phyloP scores from a whole-genome alignment of 2,113 vertebrate genomes.

The Ranitomeya imitator region DNA sequence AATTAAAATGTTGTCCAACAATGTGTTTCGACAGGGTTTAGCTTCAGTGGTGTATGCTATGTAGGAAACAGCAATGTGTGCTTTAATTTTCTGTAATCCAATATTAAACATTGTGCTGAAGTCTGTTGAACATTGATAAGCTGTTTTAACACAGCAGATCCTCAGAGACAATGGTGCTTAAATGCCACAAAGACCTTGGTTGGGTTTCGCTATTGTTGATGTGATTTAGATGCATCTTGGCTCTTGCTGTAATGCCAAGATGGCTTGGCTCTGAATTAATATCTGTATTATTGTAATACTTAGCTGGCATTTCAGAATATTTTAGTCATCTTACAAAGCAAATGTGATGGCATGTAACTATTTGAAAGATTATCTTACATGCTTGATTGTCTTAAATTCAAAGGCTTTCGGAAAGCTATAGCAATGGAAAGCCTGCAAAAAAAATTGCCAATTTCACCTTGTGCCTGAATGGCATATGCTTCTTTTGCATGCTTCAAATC shows the following conservation, averaged over 20 bases:
- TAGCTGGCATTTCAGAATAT: slow-evolving; percentile 49
- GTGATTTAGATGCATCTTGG: slow-evolving; percentile 64
- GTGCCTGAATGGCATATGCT: slow-evolving; percentile 13
- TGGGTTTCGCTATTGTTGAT: slow-evolving; percentile 66
- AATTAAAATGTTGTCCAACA: slow-evolving; percentile 55
- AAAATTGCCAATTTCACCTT: slow-evolving; percentile 40
- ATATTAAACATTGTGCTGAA: slow-evolving; percentile 71
- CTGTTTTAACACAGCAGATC: slow-evolving; percentile 62
- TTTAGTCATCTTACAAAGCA: slow-evolving; percentile 51
- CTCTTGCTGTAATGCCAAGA: slow-evolving; percentile 59
- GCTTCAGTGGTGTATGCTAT: slow-evolving; percentile 64
- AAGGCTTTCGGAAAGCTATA: neutral
- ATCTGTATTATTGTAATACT: slow-evolving; percentile 60
- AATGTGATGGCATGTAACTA: slow-evolving; percentile 49
- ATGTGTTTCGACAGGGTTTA: slow-evolving; percentile 62
- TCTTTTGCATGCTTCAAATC: neutral
- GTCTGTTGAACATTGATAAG: slow-evolving; percentile 76
- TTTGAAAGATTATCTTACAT: neutral
- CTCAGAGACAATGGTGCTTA: slow-evolving; percentile 64
- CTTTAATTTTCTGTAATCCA: slow-evolving; percentile 71
- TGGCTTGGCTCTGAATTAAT: slow-evolving; percentile 64
- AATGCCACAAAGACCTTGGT: slow-evolving; percentile 67
- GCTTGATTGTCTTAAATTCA: slow-evolving; percentile 10
- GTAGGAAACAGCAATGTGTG: slow-evolving; percentile 62
- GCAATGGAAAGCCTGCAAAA: neutral